These are phyloP conservation scores for Barnardius zonarius DNA, from an alignment of 2,113 vertebrate genomes.

Conservation along the genomic window DNA sequence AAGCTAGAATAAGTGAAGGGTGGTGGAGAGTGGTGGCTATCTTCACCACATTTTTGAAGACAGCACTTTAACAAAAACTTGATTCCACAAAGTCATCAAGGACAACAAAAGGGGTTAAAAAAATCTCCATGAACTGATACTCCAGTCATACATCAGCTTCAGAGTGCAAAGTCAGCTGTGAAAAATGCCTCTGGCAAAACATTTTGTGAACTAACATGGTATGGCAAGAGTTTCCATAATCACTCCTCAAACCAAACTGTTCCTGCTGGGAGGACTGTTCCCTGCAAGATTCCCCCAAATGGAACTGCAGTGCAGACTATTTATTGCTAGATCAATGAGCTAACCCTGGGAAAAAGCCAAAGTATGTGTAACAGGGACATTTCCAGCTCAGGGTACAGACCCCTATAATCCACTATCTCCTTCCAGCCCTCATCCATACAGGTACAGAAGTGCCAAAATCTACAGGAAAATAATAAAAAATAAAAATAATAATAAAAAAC, in stretches of 20 bases:
- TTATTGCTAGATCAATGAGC: not conserved
- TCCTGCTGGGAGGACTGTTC: not conserved
- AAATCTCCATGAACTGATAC: not conserved
- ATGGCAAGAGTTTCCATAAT: not conserved
- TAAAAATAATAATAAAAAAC: no score
- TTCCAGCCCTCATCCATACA: not conserved
- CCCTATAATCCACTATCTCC: not conserved
- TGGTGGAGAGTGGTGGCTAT: not conserved
- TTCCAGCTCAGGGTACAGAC: not conserved
- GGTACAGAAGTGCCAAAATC: not conserved
- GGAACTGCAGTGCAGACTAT: not conserved
- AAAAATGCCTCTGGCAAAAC: not conserved
- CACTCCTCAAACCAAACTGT: not conserved
- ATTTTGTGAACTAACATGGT: not conserved
- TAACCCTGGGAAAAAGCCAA: not conserved
- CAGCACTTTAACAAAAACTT: not conserved
- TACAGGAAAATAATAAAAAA: not conserved
- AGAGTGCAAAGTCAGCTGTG: not conserved
- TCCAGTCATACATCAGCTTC: not conserved
- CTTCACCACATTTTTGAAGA: not conserved
- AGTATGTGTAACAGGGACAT: not conserved
- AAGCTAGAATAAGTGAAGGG: not conserved
- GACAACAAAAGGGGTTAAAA: not conserved
- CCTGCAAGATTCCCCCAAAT: not conserved
- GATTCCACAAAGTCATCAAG: not conserved